Evolutionary conservation across 2,888 invertebrate genomes (phyloP).

Genomic region (Hedychridium roseum): DNA sequence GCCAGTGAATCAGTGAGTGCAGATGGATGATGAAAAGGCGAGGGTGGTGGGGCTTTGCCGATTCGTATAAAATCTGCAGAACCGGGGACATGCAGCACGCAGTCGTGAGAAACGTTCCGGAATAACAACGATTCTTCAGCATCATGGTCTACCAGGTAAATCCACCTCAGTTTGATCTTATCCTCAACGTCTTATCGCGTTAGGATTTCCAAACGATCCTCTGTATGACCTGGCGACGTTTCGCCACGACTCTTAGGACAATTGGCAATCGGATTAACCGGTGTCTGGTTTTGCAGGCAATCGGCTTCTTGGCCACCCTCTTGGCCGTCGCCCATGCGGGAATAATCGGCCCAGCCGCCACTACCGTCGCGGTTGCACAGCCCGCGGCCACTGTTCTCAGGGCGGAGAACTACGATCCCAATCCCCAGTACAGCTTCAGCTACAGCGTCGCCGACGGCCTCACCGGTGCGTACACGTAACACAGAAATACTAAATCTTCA

Average conservation of each 20-base stretch:
- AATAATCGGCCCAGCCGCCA: conserved; percentile 43
- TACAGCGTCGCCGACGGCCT: conserved; percentile 57
- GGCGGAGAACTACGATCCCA: conserved; percentile 49
- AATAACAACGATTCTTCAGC: conserved; percentile 17
- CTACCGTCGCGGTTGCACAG: conserved; percentile 45
- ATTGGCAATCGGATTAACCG: no score
- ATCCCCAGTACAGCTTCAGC: conserved; percentile 57
- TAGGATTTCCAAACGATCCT: no score
- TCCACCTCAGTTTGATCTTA: conserved; percentile 15
- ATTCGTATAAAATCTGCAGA: conserved; percentile 39
- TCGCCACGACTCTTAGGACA: no score
- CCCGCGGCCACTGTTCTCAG: conserved; percentile 41
- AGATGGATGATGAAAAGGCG: no score
- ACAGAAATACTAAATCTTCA: conserved; percentile 9
- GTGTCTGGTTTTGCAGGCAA: no score
- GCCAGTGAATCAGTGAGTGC: no score
- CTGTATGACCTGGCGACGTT: no score
- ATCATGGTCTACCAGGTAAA: conserved; percentile 50
- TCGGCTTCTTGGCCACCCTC: conserved; percentile 38
- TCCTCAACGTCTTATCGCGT: no score
- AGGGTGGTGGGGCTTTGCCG: no score
- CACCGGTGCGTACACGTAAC: conserved; percentile 44
- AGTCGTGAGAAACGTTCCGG: conserved; percentile 28
- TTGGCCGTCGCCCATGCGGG: conserved; percentile 45
- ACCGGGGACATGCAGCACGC: conserved; percentile 25